phyloP scores from a whole-genome alignment of 1,140 invertebrate species.

The Diabrotica virgifera region DNA sequence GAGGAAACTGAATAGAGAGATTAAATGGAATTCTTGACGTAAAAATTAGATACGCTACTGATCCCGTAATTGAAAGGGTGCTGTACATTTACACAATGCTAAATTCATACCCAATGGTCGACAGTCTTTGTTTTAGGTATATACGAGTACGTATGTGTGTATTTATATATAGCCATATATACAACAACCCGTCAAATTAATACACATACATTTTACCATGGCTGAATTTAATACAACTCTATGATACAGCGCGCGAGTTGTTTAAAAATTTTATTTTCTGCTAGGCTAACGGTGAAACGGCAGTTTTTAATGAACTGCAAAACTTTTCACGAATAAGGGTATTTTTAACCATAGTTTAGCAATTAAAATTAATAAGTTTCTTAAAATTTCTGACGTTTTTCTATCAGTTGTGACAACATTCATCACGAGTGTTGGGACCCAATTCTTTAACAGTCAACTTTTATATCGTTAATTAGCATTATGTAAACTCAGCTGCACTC shows the following conservation, averaged over 20 bases:
- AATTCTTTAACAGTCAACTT: too few species aligned
- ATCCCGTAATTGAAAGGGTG: neutral
- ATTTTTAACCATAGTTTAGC: too few species aligned
- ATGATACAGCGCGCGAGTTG: neutral
- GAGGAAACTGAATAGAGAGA: neutral
- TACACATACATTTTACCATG: neutral
- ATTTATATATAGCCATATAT: neutral
- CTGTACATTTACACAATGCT: neutral
- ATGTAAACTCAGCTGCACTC: too few species aligned
- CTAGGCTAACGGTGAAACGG: neutral
- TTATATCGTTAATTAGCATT: too few species aligned
- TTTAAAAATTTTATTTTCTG: neutral
- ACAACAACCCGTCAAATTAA: neutral
- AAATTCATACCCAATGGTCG: neutral
- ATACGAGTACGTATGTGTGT: neutral
- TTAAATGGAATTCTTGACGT: neutral
- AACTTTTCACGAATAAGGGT: neutral
- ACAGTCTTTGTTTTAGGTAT: neutral
- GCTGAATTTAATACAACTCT: neutral
- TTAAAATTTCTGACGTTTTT: too few species aligned
- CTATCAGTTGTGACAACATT: too few species aligned
- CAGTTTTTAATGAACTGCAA: neutral
- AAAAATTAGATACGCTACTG: neutral
- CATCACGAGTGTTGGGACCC: too few species aligned
- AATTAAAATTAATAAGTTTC: too few species aligned